These are phyloP conservation scores for Scaptomyza montana DNA, from an alignment of 1,140 invertebrate species.

Conservation along the genomic window DNA sequence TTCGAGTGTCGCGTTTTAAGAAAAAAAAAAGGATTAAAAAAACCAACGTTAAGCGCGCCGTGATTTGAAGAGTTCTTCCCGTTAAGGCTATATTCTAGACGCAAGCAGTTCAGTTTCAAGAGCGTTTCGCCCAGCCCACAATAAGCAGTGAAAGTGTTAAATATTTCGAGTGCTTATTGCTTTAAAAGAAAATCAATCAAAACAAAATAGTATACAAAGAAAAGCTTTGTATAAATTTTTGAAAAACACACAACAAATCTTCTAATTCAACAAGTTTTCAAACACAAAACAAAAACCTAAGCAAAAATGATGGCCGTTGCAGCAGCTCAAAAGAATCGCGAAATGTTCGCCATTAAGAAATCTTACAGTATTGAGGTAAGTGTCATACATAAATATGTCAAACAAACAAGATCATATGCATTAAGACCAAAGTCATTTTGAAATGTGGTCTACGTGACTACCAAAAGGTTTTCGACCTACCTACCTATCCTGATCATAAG, in stretches of 20 bases:
- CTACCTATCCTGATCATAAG: conserved; percentile 5
- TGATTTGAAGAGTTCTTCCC: conserved; percentile 48
- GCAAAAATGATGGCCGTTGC: conserved; percentile 91
- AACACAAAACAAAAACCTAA: conserved; percentile 51
- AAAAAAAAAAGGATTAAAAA: conserved; percentile 6
- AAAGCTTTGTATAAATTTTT: conserved; percentile 75
- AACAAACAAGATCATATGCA: conserved; percentile 3
- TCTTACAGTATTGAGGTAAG: conserved; percentile 98
- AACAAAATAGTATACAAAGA: conserved; percentile 77
- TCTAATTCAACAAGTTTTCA: conserved; percentile 32
- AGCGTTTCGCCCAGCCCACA: conserved; percentile 49
- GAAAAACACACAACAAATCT: conserved; percentile 47
- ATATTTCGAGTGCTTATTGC: conserved; percentile 82
- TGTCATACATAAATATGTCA: conserved; percentile 60
- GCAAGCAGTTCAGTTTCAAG: conserved; percentile 70
- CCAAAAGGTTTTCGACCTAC: conserved; percentile 51
- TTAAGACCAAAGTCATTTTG: conserved; percentile 7
- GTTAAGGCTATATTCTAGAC: conserved; percentile 80
- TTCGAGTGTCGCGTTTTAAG: conserved; percentile 42
- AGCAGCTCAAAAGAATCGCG: conserved; percentile 94
- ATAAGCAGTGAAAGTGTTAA: conserved; percentile 83
- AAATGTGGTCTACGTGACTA: conserved; percentile 69
- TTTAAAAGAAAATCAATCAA: conserved; percentile 29
- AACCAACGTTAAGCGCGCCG: conserved; percentile 17
- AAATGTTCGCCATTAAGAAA: conserved; percentile 97